Percentiles rank a stretch among this genome's conserved stretches.
Conservation (phyloP, 2,888 invertebrate species). For the Metellina segmentata region DNA sequence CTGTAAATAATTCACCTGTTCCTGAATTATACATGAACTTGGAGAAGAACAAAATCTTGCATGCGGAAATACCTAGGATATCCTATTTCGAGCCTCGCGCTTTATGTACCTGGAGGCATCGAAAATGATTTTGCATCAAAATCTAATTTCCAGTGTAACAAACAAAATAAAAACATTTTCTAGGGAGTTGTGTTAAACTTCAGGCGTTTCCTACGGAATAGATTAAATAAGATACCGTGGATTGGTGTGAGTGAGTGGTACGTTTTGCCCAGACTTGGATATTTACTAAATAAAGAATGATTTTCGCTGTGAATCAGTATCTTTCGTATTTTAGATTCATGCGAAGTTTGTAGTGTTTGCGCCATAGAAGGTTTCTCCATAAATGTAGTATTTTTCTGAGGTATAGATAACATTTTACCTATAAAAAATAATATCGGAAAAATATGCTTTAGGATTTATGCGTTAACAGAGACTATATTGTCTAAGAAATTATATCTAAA, state of each 20-base stretch:
- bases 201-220: background rate
- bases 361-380: background rate
- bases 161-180: constrained; percentile 26
- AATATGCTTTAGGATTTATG: no score
- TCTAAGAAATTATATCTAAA: no score
- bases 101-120: constrained; percentile 7
- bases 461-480: no score
- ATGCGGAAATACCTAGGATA: constrained; percentile 3
- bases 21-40: constrained; percentile 42
- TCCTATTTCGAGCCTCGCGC: constrained; percentile 8
- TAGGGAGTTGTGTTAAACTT: background rate
- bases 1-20: constrained; percentile 43
- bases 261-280: background rate
- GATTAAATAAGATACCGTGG: background rate
- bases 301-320: no score
- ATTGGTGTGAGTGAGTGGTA: background rate
- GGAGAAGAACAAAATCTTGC: constrained; percentile 6
- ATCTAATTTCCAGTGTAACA: constrained; percentile 20
- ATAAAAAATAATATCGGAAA: no score
- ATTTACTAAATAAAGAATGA: background rate
- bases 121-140: constrained; percentile 47
- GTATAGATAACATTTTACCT: background rate
- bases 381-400: background rate
- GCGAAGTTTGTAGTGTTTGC: no score
- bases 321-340: background rate